phyloP scores from a whole-genome alignment of 2,888 invertebrate genomes.

The Caradrina kadenii region DNA sequence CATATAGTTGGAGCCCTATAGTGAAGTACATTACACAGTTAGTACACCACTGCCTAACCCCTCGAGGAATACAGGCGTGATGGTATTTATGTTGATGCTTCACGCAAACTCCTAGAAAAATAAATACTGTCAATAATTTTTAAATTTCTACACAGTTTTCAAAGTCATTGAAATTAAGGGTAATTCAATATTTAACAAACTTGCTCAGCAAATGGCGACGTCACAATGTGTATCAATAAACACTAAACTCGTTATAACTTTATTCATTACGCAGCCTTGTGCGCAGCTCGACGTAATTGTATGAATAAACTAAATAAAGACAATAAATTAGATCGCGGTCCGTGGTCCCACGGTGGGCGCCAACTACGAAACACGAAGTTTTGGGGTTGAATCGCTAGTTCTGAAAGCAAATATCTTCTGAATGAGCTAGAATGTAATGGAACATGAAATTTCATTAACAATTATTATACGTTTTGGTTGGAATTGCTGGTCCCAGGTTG shows the following conservation, averaged over 20 bases:
- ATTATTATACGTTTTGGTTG: not conserved
- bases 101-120: too few relatives aligned
- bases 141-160: not conserved
- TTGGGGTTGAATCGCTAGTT: conserved; percentile 27
- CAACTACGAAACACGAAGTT: conserved; percentile 46
- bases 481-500: conserved; percentile 1
- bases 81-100: too few relatives aligned
- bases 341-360: conserved; percentile 53
- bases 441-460: conserved; percentile 19
- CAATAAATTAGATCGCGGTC: conserved; percentile 44
- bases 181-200: conserved; percentile 37
- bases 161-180: conserved; percentile 19
- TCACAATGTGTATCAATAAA: conserved; percentile 53
- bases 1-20: too few relatives aligned
- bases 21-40: too few relatives aligned
- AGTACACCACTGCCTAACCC: too few relatives aligned
- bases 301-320: conserved; percentile 58
- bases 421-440: conserved; percentile 16
- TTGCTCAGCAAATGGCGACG: conserved; percentile 26
- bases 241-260: conserved; percentile 60
- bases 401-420: conserved; percentile 24
- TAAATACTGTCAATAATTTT: not conserved
- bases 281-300: conserved; percentile 48
- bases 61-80: too few relatives aligned
- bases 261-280: conserved; percentile 57